phyloP scores from a whole-genome alignment of 2,113 vertebrate species.

The Leucoraja erinaceus region DNA sequence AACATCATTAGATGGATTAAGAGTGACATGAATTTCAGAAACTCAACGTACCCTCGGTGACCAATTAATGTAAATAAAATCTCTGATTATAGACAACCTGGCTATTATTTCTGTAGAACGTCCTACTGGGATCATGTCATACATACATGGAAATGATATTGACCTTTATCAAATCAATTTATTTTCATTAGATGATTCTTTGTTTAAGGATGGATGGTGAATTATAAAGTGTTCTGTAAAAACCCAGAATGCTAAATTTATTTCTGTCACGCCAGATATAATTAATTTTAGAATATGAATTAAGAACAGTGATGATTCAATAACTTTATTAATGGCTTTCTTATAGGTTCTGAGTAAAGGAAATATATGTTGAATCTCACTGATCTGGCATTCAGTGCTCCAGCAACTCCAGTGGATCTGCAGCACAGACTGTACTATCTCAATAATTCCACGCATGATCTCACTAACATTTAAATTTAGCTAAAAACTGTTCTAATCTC shows the following conservation, averaged over 20 bases:
- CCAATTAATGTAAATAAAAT: background rate
- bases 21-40: background rate
- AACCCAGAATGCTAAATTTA: background rate
- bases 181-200: background rate
- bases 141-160: background rate
- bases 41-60: background rate
- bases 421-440: no score
- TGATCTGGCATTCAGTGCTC: no score
- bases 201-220: conserved; percentile 1
- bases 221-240: conserved; percentile 4
- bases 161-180: background rate
- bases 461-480: no score
- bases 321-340: background rate
- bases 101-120: background rate
- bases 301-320: background rate
- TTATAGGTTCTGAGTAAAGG: background rate
- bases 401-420: no score
- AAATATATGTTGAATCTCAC: background rate
- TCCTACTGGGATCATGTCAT: background rate
- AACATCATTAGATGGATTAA: background rate
- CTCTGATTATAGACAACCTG: background rate
- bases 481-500: no score
- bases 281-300: background rate
- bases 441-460: no score
- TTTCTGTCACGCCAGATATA: background rate